phyloP scores from a whole-genome alignment of 2,113 vertebrate species.

The Pica pica region DNA sequence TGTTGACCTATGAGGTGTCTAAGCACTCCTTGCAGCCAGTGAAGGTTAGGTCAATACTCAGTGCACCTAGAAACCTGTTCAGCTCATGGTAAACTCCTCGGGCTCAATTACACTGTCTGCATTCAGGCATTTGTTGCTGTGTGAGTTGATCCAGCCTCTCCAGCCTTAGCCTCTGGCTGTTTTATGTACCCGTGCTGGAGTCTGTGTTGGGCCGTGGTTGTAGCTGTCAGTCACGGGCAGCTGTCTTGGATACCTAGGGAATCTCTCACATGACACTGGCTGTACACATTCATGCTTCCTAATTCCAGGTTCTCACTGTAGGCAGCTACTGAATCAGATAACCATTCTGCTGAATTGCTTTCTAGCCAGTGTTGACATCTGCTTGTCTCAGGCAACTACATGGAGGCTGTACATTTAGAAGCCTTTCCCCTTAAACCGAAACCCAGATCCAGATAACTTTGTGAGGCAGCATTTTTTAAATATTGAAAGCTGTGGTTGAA shows the following conservation, averaged over 20 bases:
- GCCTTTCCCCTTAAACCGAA: not conserved
- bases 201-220: not conserved
- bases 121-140: not conserved
- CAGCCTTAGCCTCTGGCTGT: not conserved
- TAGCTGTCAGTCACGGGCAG: not conserved
- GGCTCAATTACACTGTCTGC: not conserved
- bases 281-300: not conserved
- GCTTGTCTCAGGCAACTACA: rapidly evolving
- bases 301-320: not conserved
- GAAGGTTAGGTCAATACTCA: not conserved
- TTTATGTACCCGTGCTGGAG: not conserved
- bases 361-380: not conserved
- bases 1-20: not conserved
- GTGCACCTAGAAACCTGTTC: not conserved
- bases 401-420: not conserved
- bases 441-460: not conserved
- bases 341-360: not conserved
- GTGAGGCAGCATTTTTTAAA: not conserved
- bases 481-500: not conserved
- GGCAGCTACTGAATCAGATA: not conserved
- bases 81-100: not conserved
- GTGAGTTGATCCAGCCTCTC: not conserved
- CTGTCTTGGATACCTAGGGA: not conserved
- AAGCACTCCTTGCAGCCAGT: not conserved
- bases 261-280: not conserved